A percentile compares a stretch with the other conserved stretches of the same genome.
Conservation (phyloP, 2,888 invertebrate species). For the Gymnosoma rotundatum region DNA sequence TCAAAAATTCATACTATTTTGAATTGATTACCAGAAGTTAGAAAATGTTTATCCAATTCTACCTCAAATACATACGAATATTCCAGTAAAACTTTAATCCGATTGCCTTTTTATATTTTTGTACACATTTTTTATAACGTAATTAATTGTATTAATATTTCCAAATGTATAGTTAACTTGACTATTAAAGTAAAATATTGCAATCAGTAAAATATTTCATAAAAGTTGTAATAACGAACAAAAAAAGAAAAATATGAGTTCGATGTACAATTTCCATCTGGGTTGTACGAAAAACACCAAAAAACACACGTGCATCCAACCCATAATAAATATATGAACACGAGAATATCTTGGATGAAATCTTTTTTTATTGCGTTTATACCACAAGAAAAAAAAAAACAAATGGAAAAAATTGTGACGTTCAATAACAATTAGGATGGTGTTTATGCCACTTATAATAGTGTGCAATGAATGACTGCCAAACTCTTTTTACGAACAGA, state of each 20-base stretch:
- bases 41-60: not conserved
- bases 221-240: conserved; percentile 48
- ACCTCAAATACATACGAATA: not conserved
- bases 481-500: conserved; percentile 38
- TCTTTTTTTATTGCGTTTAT: conserved; percentile 41
- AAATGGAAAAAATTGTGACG: conserved; percentile 40
- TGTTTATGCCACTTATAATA: conserved; percentile 71
- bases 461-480: conserved; percentile 70
- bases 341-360: conserved; percentile 44
- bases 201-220: conserved; percentile 65
- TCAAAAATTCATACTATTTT: too few relatives aligned
- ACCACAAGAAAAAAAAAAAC: conserved; percentile 22
- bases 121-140: not conserved
- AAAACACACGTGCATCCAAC: conserved; percentile 1
- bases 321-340: not conserved
- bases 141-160: conserved; percentile 63
- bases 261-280: conserved; percentile 28
- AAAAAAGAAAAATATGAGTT: conserved; percentile 37
- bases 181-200: conserved; percentile 64
- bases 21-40: too few relatives aligned
- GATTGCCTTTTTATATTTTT: conserved; percentile 20
- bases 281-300: not conserved
- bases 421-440: conserved; percentile 71
- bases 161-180: conserved; percentile 62
- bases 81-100: conserved; percentile 25